Base-by-base conservation (phyloP, 2,888 invertebrate species). In the Muscina levida region DNA sequence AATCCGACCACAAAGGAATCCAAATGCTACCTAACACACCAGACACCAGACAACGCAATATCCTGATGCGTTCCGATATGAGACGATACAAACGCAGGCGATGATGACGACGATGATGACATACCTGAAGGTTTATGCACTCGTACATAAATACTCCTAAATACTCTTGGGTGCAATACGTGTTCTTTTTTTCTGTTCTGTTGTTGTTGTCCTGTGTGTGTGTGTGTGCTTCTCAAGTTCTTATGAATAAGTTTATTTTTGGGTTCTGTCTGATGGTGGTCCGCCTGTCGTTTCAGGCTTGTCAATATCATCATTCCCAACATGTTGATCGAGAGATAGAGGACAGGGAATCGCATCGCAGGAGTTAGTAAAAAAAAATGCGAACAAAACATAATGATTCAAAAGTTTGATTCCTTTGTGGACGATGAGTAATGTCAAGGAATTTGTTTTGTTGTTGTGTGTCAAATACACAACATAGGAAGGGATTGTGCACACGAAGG, bases 231-330 rank as follows among this genome's bases (percentile, higher is more conserved):
- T 31, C 8, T 42, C 62, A 81, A 77, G 56, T 19, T 62, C 72
- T 77, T 74, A 53, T 81, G 81, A 77, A 81, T 81, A 81, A 74
- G 74, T 77, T 81, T 81, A 81, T 81, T 75, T 81, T 75, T 81
- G 74, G 81, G 77, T 46, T 81, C 51, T 76, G 75, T 75, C 37
- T 67, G 72, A 62, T 71, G 77, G 80, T 80, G 76, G 77, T 73
- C 77, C 57, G 53, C 77, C 72, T 66, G 75, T 74, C 71, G 46
- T 73, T 77, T 73, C 71, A 74, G 71, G 62, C 74, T 68, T 77
- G 77, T 75, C 81, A 74, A 77, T 77, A 72, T 81, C 53, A 53
- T 75, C 74, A 31, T 31, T 31, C 39, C 19, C 22, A 59, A 59
- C 19, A 59, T 39, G 11, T 22, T 13, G 53, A 19, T 53, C 8